A percentile compares a stretch with the other conserved stretches of the same genome.
Evolutionary conservation across 2,113 vertebrate genomes (phyloP).

Genomic region (Delphinapterus leucas): DNA sequence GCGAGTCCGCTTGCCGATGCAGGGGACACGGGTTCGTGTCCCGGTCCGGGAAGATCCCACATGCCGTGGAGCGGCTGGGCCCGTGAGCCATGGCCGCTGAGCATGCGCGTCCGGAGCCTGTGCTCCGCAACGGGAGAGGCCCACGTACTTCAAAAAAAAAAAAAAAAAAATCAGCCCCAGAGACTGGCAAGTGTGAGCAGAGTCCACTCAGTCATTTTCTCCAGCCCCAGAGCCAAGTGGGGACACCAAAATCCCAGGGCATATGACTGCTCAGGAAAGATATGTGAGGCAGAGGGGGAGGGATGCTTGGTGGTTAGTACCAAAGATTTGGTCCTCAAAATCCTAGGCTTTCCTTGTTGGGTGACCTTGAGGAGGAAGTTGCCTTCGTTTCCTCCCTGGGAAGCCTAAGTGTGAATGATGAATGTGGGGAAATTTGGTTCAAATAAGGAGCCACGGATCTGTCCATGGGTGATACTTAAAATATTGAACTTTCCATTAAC

Average conservation of each 20-base stretch:
- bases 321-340: not conserved
- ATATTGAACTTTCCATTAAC: not conserved
- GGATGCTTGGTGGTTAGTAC: not conserved
- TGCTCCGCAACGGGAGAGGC: no score
- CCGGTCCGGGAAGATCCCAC: no score
- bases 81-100: no score
- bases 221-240: not conserved
- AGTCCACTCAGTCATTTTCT: not conserved
- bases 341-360: not conserved
- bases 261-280: not conserved
- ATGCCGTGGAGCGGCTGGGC: no score
- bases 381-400: not conserved
- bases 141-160: no score
- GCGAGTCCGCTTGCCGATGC: no score
- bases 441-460: not conserved
- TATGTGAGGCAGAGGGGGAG: not conserved
- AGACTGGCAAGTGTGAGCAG: not conserved
- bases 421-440: not conserved
- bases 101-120: no score
- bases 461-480: not conserved
- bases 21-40: no score
- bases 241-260: not conserved
- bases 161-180: not conserved
- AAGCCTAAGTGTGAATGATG: not conserved
- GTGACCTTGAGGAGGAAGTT: slow-evolving; percentile 55